Evolutionary conservation across 2,888 invertebrate species (phyloP).

Genomic region (Megaustenia siamemsis): DNA sequence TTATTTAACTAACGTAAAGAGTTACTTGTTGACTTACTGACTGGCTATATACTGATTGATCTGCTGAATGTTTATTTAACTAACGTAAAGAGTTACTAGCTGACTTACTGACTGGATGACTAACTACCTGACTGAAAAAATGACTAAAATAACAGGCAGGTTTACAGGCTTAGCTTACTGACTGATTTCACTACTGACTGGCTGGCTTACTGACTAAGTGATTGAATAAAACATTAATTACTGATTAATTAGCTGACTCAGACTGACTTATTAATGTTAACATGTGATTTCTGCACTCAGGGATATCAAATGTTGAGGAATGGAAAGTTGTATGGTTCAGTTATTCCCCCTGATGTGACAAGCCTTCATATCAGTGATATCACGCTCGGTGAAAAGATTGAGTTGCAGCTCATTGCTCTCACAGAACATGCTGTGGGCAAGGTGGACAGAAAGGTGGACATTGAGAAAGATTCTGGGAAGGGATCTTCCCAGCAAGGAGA

Average conservation of each 20-base stretch:
- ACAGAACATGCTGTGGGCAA: slow-evolving; percentile 79
- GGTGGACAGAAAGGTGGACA: slow-evolving; percentile 53
- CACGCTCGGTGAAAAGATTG: slow-evolving; percentile 76
- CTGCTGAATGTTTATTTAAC: background rate
- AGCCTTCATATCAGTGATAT: slow-evolving; percentile 77
- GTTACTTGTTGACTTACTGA: background rate
- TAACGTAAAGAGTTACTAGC: background rate
- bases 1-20: no score
- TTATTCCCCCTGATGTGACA: slow-evolving; percentile 78
- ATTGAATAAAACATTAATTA: no score
- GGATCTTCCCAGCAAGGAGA: slow-evolving; percentile 62
- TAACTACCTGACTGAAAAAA: no score
- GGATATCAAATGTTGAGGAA: slow-evolving; percentile 80
- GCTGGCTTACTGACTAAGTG: no score
- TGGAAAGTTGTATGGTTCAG: slow-evolving; percentile 78
- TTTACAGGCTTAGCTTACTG: no score
- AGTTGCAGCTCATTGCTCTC: slow-evolving; percentile 78
- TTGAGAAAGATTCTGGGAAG: slow-evolving; percentile 66
- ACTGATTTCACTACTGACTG: no score
- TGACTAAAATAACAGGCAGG: no score
- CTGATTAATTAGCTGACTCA: no score
- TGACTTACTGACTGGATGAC: background rate
- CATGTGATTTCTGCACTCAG: slow-evolving; percentile 58
- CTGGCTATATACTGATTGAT: background rate
- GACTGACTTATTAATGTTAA: background rate